A percentile compares a stretch with the other conserved stretches of the same genome.
Conservation (phyloP, 2,888 invertebrate species). For the Zeuzera pyrina region DNA sequence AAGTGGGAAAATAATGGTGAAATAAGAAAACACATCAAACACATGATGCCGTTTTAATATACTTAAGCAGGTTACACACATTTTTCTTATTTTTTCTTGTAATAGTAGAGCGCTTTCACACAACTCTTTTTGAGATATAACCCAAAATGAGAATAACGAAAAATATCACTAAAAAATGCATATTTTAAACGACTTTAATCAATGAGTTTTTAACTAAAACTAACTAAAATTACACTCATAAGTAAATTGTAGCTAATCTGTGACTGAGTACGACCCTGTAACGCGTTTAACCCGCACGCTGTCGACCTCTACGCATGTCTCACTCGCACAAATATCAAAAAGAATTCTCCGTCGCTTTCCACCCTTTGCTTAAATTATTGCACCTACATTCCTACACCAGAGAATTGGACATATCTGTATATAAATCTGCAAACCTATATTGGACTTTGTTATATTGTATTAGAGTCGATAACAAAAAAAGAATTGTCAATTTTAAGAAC, state of each 20-base stretch:
- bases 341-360: slow-evolving; percentile 70
- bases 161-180: no score
- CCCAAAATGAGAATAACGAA: no score
- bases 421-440: slow-evolving; percentile 19
- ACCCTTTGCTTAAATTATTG: slow-evolving; percentile 73
- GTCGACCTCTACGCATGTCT: slow-evolving; percentile 66
- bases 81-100: no score
- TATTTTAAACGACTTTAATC: no score
- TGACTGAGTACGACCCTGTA: slow-evolving; percentile 44
- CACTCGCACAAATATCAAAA: slow-evolving; percentile 73
- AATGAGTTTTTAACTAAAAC: no score
- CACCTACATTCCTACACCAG: slow-evolving; percentile 44
- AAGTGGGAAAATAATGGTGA: no score
- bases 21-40: no score
- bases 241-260: slow-evolving; percentile 7
- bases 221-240: no score
- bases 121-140: no score
- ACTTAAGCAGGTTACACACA: no score
- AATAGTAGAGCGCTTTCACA: no score
- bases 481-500: slow-evolving; percentile 29
- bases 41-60: no score
- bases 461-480: slow-evolving; percentile 21
- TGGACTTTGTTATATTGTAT: slow-evolving; percentile 18
- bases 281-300: slow-evolving; percentile 64
- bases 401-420: slow-evolving; percentile 32